These are phyloP conservation scores for Drosophila bocqueti DNA, from an alignment of 1,140 invertebrate genomes.

Conservation along the genomic window DNA sequence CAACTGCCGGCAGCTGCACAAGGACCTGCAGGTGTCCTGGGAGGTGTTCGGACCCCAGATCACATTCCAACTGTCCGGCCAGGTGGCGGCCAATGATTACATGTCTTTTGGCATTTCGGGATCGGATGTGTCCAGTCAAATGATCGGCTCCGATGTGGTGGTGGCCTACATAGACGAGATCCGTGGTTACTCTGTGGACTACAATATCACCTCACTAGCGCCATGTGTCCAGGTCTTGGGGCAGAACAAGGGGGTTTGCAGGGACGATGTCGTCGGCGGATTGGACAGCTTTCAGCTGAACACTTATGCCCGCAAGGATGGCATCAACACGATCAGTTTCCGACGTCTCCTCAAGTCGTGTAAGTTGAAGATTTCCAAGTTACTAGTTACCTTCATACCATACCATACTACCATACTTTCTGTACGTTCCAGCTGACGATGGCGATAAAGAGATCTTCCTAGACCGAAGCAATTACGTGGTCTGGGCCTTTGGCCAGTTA, in stretches of 20 bases:
- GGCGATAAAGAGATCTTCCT: constrained; percentile 91
- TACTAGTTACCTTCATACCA: not conserved
- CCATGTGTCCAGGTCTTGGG: constrained; percentile 95
- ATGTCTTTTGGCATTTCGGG: constrained; percentile 95
- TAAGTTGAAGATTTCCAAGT: constrained; percentile 85
- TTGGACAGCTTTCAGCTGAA: constrained; percentile 92
- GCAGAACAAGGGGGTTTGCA: constrained; percentile 94
- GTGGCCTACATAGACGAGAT: constrained; percentile 91
- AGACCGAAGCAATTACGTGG: constrained; percentile 88
- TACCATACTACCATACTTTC: too few species aligned
- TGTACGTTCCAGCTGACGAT: constrained; percentile 87
- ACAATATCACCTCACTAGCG: constrained; percentile 93
- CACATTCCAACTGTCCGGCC: constrained; percentile 94
- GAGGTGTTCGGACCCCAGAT: constrained; percentile 95
- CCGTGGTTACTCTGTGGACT: constrained; percentile 91
- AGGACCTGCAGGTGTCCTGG: constrained; percentile 93
- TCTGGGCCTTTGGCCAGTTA: constrained; percentile 94
- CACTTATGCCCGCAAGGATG: constrained; percentile 89
- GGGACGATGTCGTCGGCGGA: constrained; percentile 91
- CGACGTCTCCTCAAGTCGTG: constrained; percentile 89
- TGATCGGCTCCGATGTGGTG: constrained; percentile 94
- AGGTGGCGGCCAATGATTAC: constrained; percentile 91
- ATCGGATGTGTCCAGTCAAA: constrained; percentile 89
- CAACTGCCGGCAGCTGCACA: constrained; percentile 94
- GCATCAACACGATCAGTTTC: constrained; percentile 92